Percentiles rank a stretch among this genome's conserved stretches.
Evolutionary conservation across 2,113 vertebrate species (phyloP).

Genomic region (Ammodytes marinus): DNA sequence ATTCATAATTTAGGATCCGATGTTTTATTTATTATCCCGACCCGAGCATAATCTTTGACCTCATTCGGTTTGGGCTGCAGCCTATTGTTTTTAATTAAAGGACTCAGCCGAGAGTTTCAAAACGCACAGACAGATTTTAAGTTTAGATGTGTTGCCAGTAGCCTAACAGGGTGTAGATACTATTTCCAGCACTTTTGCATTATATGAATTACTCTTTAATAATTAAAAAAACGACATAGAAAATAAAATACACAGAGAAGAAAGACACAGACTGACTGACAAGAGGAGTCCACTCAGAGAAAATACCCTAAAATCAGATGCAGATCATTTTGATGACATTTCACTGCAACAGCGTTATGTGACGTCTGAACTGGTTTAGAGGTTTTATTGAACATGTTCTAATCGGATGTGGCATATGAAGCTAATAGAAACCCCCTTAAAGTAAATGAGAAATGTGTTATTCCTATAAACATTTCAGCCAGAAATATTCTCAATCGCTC

Average conservation of each 20-base stretch:
- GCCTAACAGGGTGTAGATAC: background rate
- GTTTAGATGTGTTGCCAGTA: background rate
- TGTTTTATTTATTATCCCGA: slow-evolving; percentile 76
- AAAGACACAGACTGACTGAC: background rate
- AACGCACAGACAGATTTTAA: slow-evolving; percentile 11
- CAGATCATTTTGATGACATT: background rate
- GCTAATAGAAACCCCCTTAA: background rate
- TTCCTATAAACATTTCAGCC: background rate
- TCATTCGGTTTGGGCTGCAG: slow-evolving; percentile 52
- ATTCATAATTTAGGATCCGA: slow-evolving; percentile 77
- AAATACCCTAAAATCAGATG: background rate
- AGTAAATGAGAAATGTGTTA: background rate
- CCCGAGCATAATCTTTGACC: slow-evolving; percentile 69
- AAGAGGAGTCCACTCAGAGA: background rate
- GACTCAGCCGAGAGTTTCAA: background rate
- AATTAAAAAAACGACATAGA: background rate
- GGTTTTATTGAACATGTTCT: background rate
- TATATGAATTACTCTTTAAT: background rate
- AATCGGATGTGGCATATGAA: background rate
- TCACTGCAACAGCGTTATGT: background rate
- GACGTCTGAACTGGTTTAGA: background rate
- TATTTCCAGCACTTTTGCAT: background rate
- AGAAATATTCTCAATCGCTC: background rate
- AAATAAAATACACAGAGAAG: background rate
- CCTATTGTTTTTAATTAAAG: slow-evolving; percentile 37